Percentiles rank a stretch among this genome's conserved stretches.
These are phyloP conservation scores for Thinocorus orbignyianus DNA, from an alignment of 2,113 vertebrate species.

Conservation along the genomic window DNA sequence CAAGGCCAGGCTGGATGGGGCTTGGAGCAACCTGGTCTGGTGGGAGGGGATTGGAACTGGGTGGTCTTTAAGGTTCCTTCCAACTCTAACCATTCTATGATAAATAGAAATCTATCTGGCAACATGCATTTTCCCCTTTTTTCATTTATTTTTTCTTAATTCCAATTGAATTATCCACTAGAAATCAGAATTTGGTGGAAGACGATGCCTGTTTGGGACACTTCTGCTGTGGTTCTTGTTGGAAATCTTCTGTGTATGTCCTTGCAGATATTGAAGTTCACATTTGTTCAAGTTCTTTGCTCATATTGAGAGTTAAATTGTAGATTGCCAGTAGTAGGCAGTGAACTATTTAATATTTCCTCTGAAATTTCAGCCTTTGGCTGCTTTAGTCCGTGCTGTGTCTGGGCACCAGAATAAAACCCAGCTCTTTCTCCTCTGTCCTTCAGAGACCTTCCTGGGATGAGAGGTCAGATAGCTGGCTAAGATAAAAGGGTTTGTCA, in stretches of 20 bases:
- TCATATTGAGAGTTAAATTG: background rate
- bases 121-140: rapidly evolving
- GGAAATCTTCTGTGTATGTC: background rate
- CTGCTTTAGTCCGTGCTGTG: background rate
- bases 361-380: background rate
- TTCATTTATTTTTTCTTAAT: rapidly evolving
- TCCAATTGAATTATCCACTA: background rate
- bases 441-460: constrained; percentile 27
- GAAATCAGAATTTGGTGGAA: background rate
- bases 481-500: background rate
- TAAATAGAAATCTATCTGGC: background rate
- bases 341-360: background rate
- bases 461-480: background rate
- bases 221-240: rapidly evolving
- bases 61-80: too few species aligned
- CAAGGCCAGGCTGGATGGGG: too few species aligned
- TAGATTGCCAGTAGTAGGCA: background rate
- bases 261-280: background rate
- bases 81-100: too few species aligned
- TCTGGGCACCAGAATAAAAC: background rate
- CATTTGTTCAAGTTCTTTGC: rapidly evolving
- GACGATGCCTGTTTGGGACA: background rate
- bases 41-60: too few species aligned
- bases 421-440: background rate
- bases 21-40: too few species aligned